A percentile compares a stretch with the other conserved stretches of the same genome.
Conservation (phyloP, 2,888 invertebrate genomes). For the Osmoderma eremita region DNA sequence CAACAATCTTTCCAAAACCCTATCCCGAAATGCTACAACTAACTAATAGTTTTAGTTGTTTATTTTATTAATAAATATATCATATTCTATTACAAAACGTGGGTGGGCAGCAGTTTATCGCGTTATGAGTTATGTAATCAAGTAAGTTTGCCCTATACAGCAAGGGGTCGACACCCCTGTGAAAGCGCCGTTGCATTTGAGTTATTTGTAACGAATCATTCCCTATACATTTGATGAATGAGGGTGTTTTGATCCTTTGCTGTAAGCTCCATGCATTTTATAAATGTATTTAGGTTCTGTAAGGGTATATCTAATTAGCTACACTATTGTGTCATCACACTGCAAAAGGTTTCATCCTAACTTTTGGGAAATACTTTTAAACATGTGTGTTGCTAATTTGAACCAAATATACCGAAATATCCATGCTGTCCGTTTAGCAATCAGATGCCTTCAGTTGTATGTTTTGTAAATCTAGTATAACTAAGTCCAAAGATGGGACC, state of each 20-base stretch:
- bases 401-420: no score
- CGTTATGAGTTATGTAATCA: slow-evolving; percentile 62
- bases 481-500: no score
- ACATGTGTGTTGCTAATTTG: no score
- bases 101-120: slow-evolving; percentile 58
- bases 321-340: slow-evolving; percentile 28
- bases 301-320: slow-evolving; percentile 43
- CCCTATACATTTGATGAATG: slow-evolving; percentile 61
- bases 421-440: no score
- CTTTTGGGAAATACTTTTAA: no score
- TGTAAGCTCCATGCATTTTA: slow-evolving; percentile 51
- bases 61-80: slow-evolving; percentile 32
- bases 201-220: slow-evolving; percentile 63
- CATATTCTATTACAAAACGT: slow-evolving; percentile 44
- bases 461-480: no score
- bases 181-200: slow-evolving; percentile 56
- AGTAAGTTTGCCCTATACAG: slow-evolving; percentile 56
- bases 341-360: background rate
- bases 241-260: slow-evolving; percentile 54
- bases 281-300: slow-evolving; percentile 49
- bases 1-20: background rate
- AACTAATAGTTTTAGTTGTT: slow-evolving; percentile 29
- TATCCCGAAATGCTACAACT: slow-evolving; percentile 7
- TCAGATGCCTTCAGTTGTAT: no score
- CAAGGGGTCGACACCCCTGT: slow-evolving; percentile 57